phyloP scores from a whole-genome alignment of 2,888 invertebrate genomes.

The Acleris emargana region DNA sequence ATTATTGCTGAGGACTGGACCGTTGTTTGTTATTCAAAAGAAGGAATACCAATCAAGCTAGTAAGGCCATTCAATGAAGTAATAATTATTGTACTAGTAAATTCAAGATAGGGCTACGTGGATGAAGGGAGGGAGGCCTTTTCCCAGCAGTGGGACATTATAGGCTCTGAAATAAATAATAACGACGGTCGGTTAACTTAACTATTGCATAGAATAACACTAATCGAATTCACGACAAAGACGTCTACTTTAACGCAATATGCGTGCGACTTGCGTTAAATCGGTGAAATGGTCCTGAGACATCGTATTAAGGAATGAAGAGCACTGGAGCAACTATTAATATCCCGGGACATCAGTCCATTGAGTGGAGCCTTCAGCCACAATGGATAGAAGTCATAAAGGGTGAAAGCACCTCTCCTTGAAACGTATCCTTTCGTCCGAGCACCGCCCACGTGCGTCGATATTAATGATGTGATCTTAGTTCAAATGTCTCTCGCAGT shows the following conservation, averaged over 20 bases:
- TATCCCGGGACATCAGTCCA: constrained; percentile 46
- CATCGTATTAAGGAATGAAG: constrained; percentile 23
- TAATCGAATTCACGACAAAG: constrained; percentile 3
- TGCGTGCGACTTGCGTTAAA: constrained; percentile 23
- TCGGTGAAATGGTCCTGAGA: constrained; percentile 19
- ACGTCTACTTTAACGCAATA: constrained; percentile 13
- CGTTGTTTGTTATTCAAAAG: no score
- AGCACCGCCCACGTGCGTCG: constrained; percentile 74
- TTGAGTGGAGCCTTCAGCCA: constrained; percentile 59
- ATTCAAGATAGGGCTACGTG: no score
- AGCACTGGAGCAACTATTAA: constrained; percentile 24
- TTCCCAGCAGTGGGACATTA: no score
- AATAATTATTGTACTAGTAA: no score
- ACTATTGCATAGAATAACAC: not conserved
- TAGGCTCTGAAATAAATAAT: no score
- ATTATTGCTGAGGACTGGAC: no score
- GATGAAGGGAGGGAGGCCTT: no score
- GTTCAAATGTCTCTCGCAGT: constrained; percentile 74
- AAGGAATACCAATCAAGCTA: no score
- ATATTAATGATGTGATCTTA: constrained; percentile 83
- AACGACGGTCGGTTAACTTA: no score
- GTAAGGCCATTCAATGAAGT: no score
- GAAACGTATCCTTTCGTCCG: constrained; percentile 71
- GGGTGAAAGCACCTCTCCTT: constrained; percentile 76
- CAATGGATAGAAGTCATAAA: constrained; percentile 74